Base-by-base conservation (phyloP, 2,888 invertebrate genomes). In the Tenthredo mesomela region DNA sequence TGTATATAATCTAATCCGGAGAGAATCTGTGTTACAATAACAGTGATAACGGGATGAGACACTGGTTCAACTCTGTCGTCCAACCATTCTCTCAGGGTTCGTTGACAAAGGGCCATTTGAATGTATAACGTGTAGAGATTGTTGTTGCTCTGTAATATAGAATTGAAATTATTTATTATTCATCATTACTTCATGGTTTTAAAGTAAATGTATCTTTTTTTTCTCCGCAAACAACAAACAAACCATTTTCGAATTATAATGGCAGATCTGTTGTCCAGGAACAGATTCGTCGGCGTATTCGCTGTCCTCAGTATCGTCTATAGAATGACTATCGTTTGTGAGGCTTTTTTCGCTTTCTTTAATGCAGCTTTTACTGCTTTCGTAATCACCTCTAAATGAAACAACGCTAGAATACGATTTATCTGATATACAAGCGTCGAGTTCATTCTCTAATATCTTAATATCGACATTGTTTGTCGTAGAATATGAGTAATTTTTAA, bases 81-180 rank as follows among this genome's bases (percentile, higher is more conserved):
- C 47, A 97, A 90, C 97, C 97, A 97, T 83, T 96, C 95, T 86
- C 96, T 95, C 75, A 98, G 93, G 0, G 97, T 97, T 87, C 95
- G 95, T 89, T 96, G 95, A 91, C 97, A 97, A 82, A 96, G 94
- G 61, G 97, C 95, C 97, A 98, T 97, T 93, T 97, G 97, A 85
- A 98, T 97, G 90, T 96, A 97, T 47, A 98, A 92, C 1, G 96
- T 80, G 37, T 80, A 80, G 10, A 80, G 40, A 12, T 84, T 85
- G 37, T 84, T 73, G 25, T 71, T 84, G 47, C 1, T 47, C 54
- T 54, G 54, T 54, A 54, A 54, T 54, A 54, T 54, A n/a, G 5
- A 54, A 54, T 54, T 54, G 7, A n/a, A 54, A 7, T 54, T 6
- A n/a, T 5, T 54, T 54, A 54, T 54, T 18, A n/a, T 54, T 18